Conservation (phyloP, 2,113 vertebrate genomes). For the Aptenodytes patagonicus region DNA sequence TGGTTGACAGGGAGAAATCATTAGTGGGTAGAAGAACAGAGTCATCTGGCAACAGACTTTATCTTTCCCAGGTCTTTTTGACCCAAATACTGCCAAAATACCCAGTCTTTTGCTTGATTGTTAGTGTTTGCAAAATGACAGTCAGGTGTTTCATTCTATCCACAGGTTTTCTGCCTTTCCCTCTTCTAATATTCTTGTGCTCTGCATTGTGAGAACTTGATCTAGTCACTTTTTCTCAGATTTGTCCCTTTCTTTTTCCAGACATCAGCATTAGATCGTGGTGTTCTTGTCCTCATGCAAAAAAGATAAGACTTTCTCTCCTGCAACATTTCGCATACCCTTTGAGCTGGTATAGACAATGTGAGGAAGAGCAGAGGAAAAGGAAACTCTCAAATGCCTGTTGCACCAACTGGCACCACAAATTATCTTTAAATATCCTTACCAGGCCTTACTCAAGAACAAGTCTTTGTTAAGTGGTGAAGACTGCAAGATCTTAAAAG, state of each 20-base stretch:
- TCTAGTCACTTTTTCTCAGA: neutral
- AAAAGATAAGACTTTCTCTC: neutral
- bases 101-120: neutral
- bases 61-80: neutral
- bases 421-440: neutral
- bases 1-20: neutral
- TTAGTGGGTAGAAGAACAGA: neutral
- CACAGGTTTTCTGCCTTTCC: neutral
- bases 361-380: neutral
- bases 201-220: neutral
- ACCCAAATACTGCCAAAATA: neutral
- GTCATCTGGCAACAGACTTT: neutral
- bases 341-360: neutral
- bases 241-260: neutral
- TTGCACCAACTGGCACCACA: neutral
- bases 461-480: neutral
- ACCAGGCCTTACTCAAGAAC: neutral
- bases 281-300: neutral
- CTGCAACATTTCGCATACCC: neutral
- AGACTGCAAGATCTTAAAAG: neutral
- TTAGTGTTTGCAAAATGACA: neutral
- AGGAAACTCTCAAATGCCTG: neutral
- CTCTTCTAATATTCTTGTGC: neutral
- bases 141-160: neutral
- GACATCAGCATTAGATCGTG: neutral